phyloP scores from a whole-genome alignment of 2,888 invertebrate species.

The Pterobdella sp. region DNA sequence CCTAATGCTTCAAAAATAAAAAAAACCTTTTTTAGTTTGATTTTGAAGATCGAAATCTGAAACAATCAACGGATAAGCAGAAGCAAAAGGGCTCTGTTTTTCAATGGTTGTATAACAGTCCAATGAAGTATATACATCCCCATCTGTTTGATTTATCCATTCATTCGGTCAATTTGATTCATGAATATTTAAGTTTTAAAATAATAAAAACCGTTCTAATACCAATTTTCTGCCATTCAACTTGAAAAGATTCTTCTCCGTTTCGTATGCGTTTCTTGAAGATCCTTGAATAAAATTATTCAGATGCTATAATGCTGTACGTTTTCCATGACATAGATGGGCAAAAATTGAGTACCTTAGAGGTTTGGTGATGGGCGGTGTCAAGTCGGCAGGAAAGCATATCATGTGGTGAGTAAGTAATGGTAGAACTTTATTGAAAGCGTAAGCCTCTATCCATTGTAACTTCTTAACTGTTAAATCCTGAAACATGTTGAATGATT shows the following conservation, averaged over 20 bases:
- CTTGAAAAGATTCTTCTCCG: slow-evolving; percentile 44
- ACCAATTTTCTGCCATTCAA: slow-evolving; percentile 46
- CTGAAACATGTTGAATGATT: neutral
- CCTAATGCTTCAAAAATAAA: too few relatives aligned
- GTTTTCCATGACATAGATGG: neutral
- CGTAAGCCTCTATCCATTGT: slow-evolving; percentile 47
- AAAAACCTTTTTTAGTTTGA: neutral
- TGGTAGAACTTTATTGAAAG: slow-evolving; percentile 45
- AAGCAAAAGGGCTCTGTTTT: neutral
- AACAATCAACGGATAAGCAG: neutral
- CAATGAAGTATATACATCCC: neutral
- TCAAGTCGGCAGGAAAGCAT: slow-evolving; percentile 20
- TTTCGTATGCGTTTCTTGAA: slow-evolving; percentile 43
- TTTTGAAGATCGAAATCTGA: neutral
- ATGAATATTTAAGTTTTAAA: too few relatives aligned
- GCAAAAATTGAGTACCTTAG: slow-evolving; percentile 24
- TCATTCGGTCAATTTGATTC: too few relatives aligned
- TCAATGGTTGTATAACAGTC: neutral
- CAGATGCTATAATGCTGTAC: neutral
- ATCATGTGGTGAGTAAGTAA: slow-evolving; percentile 46
- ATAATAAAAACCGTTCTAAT: too few relatives aligned
- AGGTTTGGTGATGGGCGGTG: slow-evolving; percentile 3
- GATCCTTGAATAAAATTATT: slow-evolving; percentile 43
- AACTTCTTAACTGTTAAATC: slow-evolving; percentile 41
- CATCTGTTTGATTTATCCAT: too few relatives aligned